Evolutionary conservation across 2,888 invertebrate genomes (phyloP), one percentile per base, ranked within the genome.

Genomic region (Lacanobia oleracea): DNA sequence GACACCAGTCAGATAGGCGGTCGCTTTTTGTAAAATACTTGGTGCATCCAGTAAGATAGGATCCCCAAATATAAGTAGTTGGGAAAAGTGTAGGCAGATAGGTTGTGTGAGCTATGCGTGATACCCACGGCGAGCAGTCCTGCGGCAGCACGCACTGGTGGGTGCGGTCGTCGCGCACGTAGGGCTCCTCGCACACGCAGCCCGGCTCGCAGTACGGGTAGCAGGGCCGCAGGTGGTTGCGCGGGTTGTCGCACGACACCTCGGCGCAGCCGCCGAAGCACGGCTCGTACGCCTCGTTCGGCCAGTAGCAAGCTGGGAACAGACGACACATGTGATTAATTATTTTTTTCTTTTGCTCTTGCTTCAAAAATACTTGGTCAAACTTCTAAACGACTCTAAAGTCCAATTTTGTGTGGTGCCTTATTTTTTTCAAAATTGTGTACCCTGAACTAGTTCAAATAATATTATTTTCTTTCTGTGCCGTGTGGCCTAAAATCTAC

Each of bases 191-290:
- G 76, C 95, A 96, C 56, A 96, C 87, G 84, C 95, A 95, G 62
- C 95, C 95, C 0, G 95, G 95, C 89, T 95, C 95, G 87, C 95
- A 95, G 89, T 95, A 95, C 1, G 95, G 95, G 89, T 95, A 95
- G 89, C 95, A 95, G 0, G 95, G 95, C 0, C 95, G 93, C 70
- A 95, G 87, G 87, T 95, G 95, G 86, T 93, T 94, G 48, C 94
- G 93, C 0, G 95, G 95, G 88, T 96, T 96, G 89, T 96, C 95
- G 75, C 95, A 96, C 12, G 95, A 92, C 54, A 95, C 93, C 85
- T 95, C 95, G 0, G 95, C 95, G 77, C 95, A 96, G 0, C 95
- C 95, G 0, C 94, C 95, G 85, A 95, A 95, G 76, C 95, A 96
- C 0, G 95, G 92, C 88, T 96, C 95, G 85, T 93, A 96, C 2